Evolutionary conservation across 2,797 vertebrate genomes (phyloP).

Genomic region (Mallotus villosus): DNA sequence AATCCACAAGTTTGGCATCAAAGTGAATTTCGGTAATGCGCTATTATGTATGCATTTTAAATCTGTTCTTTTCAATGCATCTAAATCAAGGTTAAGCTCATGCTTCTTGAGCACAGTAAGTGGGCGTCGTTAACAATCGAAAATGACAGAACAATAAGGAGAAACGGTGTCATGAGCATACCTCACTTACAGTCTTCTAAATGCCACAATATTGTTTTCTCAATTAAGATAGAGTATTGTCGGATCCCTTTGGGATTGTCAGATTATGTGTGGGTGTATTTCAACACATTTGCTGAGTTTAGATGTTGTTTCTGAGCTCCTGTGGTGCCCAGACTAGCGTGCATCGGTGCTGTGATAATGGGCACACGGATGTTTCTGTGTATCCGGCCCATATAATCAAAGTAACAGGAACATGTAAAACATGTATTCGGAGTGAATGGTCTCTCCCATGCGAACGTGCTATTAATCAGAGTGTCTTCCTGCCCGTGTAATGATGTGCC

Average conservation of each 20-base stretch:
- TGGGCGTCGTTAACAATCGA: slow-evolving; percentile 42
- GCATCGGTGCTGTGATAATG: slow-evolving; percentile 15
- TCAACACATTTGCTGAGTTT: slow-evolving; percentile 16
- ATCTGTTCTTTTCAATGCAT: slow-evolving; percentile 32
- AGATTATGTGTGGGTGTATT: background rate
- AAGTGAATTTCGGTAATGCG: slow-evolving; percentile 47
- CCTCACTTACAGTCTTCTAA: slow-evolving; percentile 22
- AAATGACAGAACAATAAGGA: slow-evolving; percentile 48
- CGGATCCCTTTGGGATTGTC: slow-evolving; percentile 41
- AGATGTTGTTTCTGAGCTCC: slow-evolving; percentile 8
- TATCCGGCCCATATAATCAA: background rate
- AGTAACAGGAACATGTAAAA: background rate
- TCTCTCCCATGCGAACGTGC: slow-evolving; percentile 15
- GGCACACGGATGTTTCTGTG: background rate
- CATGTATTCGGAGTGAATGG: background rate
- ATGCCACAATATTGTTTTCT: slow-evolving; percentile 17
- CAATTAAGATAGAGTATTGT: slow-evolving; percentile 45
- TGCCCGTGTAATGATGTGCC: slow-evolving; percentile 12
- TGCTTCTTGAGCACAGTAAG: slow-evolving; percentile 47
- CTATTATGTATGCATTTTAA: slow-evolving; percentile 40
- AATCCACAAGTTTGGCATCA: slow-evolving; percentile 38
- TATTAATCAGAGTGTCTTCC: background rate
- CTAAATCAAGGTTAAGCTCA: slow-evolving; percentile 44
- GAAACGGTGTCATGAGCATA: slow-evolving; percentile 38
- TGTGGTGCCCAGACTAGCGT: background rate